Evolutionary conservation across 2,113 vertebrate species (phyloP).

Genomic region (Oxyura jamaicensis): DNA sequence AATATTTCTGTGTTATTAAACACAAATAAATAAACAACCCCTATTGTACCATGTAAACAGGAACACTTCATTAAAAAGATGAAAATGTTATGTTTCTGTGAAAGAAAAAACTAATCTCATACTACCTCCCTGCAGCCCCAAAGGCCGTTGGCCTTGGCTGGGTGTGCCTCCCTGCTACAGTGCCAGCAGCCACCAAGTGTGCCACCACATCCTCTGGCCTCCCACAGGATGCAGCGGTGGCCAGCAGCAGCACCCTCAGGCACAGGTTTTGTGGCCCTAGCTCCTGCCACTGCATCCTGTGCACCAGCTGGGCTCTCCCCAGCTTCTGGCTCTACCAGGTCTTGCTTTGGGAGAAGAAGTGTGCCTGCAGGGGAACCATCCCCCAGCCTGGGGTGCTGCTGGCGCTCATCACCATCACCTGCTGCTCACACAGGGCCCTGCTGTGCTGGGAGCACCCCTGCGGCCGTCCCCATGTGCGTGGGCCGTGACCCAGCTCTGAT

Average conservation of each 20-base stretch:
- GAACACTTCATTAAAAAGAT: constrained; percentile 22
- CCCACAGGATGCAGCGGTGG: fast-evolving
- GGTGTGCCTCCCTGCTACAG: not conserved
- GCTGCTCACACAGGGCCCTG: no score
- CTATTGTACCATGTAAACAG: not conserved
- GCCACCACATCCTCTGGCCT: fast-evolving
- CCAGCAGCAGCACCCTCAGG: not conserved
- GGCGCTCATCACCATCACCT: not conserved
- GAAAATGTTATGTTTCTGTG: not conserved
- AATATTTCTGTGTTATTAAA: constrained; percentile 53
- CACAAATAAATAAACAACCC: constrained; percentile 53
- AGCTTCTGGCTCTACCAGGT: not conserved
- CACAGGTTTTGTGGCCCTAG: fast-evolving
- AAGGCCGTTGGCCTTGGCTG: not conserved
- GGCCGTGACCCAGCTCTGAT: not conserved
- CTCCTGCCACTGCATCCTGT: not conserved
- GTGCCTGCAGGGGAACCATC: fast-evolving
- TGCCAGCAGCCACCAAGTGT: not conserved
- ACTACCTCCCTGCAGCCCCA: not conserved
- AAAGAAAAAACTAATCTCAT: not conserved
- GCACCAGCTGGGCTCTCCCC: not conserved
- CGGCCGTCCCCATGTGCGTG: not conserved
- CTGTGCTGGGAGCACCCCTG: not conserved
- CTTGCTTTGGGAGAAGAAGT: not conserved
- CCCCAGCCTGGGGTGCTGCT: not conserved